Evolutionary conservation across 2,888 invertebrate genomes (phyloP).

Genomic region (Camptogramma bilineatum): DNA sequence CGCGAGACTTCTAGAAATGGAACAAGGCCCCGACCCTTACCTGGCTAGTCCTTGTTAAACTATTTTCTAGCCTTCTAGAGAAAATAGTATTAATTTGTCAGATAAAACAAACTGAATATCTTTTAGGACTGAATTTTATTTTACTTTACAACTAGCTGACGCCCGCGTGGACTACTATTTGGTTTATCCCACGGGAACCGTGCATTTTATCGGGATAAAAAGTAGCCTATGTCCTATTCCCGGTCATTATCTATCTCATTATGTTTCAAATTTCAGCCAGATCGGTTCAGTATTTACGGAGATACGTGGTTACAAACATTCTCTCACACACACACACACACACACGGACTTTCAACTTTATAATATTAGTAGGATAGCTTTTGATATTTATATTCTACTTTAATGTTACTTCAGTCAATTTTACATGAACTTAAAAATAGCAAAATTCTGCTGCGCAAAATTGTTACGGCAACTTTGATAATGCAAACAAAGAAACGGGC

Average conservation of each 20-base stretch:
- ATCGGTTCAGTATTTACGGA: no score
- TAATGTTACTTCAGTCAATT: neutral
- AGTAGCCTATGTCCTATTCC: no score
- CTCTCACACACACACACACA: no score
- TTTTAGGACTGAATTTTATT: neutral
- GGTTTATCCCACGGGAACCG: no score
- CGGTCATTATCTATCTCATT: no score
- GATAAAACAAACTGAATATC: conserved; percentile 12
- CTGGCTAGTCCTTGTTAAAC: conserved; percentile 46
- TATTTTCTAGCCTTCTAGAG: neutral
- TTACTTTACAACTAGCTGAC: neutral
- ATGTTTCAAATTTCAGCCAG: no score
- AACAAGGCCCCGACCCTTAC: conserved; percentile 49
- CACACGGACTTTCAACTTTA: no score
- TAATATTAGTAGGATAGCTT: no score
- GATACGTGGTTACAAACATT: no score
- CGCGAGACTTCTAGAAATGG: conserved; percentile 40
- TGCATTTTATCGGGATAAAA: no score
- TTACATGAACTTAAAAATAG: neutral
- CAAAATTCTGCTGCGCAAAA: conserved; percentile 7
- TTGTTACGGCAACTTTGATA: conserved; percentile 17
- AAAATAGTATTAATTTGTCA: conserved; percentile 10
- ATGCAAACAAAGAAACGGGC: conserved; percentile 16
- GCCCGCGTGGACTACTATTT: no score
- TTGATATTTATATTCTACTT: neutral